A percentile compares a stretch with the other conserved stretches of the same genome.
These are phyloP conservation scores for Diabrotica undecimpunctata DNA, from an alignment of 1,140 invertebrate species.

Conservation along the genomic window DNA sequence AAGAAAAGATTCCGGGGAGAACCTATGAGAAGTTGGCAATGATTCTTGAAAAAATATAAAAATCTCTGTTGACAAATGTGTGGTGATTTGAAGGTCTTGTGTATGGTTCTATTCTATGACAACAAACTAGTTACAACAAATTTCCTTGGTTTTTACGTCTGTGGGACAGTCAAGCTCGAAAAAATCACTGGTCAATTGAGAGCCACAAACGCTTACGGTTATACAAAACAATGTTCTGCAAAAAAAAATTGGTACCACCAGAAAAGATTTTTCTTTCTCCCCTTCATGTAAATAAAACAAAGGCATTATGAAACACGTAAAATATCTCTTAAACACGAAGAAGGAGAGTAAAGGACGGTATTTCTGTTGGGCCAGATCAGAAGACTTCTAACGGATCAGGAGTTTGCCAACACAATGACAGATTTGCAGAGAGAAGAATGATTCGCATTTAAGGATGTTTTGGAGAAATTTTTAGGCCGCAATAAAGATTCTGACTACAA, in stretches of 20 bases:
- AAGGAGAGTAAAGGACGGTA: too few relatives aligned
- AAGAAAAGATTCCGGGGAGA: too few relatives aligned
- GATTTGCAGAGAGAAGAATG: background rate
- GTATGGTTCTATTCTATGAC: conserved; percentile 13
- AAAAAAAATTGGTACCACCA: too few relatives aligned
- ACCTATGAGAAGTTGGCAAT: background rate
- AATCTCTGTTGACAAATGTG: conserved; percentile 6
- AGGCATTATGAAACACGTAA: background rate
- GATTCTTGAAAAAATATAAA: conserved; percentile 16
- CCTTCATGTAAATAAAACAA: too few relatives aligned
- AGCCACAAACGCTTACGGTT: background rate
- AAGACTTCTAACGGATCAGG: background rate
- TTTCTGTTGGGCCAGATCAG: background rate
- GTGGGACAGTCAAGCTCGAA: background rate
- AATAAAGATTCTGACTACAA: conserved; percentile 3
- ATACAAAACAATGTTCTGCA: background rate
- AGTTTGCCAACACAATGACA: background rate
- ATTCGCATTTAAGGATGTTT: background rate
- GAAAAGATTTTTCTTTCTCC: too few relatives aligned
- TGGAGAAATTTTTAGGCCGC: background rate
- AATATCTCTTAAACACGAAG: background rate
- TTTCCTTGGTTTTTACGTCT: background rate
- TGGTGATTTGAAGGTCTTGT: conserved; percentile 12
- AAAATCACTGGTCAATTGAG: background rate
- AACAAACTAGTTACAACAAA: conserved; percentile 9